Percentiles rank a stretch among this genome's conserved stretches.
Conservation (phyloP, 2,113 vertebrate genomes). For the Platysternon megacephalum region DNA sequence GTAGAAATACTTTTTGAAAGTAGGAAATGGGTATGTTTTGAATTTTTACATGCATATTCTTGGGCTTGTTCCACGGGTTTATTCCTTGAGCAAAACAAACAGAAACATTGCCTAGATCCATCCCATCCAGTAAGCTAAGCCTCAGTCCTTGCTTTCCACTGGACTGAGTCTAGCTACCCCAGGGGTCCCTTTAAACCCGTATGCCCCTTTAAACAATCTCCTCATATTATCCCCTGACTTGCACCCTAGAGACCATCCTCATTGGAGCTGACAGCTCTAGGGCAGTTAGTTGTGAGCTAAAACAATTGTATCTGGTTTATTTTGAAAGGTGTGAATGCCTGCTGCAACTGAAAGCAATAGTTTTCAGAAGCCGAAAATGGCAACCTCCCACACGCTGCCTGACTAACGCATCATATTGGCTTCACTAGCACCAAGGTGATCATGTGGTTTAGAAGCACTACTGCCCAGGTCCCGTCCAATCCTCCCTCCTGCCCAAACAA, state of each 20-base stretch:
- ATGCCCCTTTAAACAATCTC: rapidly evolving
- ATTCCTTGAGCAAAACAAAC: background rate
- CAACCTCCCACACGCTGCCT: background rate
- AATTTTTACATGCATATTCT: rapidly evolving
- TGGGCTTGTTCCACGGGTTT: rapidly evolving
- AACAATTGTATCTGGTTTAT: background rate
- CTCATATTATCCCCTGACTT: background rate
- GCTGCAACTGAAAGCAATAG: background rate
- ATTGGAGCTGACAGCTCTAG: background rate
- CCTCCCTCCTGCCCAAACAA: background rate
- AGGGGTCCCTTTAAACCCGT: background rate
- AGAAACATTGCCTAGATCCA: background rate
- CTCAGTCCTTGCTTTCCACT: background rate
- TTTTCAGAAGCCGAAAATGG: background rate
- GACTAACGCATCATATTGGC: background rate
- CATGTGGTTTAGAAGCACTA: background rate
- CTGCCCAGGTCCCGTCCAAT: background rate
- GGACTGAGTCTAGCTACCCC: background rate
- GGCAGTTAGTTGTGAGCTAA: background rate
- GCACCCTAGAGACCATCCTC: background rate
- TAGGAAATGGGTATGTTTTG: background rate
- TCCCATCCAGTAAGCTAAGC: background rate
- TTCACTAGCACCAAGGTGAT: background rate
- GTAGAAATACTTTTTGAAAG: background rate
- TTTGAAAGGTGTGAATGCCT: background rate